Conservation (phyloP, 2,888 invertebrate genomes). For the Yponomeuta cagnagella region DNA sequence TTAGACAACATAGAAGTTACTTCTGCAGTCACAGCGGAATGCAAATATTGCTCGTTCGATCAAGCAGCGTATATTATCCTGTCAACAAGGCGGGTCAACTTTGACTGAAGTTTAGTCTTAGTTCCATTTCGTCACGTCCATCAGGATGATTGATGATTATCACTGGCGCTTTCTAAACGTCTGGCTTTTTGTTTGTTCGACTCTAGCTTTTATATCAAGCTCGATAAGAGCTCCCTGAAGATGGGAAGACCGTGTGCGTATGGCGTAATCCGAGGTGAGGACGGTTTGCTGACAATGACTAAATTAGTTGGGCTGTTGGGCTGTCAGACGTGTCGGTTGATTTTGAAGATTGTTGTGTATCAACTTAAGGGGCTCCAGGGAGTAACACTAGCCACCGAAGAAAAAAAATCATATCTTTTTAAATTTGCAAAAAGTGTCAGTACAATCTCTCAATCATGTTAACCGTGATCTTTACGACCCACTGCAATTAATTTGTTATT, state of each 20-base stretch:
- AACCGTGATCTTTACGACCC: no score
- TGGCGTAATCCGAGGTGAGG: constrained; percentile 4
- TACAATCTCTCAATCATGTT: no score
- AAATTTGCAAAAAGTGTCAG: no score
- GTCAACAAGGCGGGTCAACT: constrained; percentile 20
- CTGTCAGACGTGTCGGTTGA: not conserved
- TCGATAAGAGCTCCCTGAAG: not conserved
- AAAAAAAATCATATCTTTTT: no score
- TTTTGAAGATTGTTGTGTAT: not conserved
- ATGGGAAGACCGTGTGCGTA: not conserved
- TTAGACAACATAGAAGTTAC: no score
- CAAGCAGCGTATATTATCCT: not conserved
- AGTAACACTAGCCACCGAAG: no score
- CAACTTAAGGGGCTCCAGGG: not conserved
- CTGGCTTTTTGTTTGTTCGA: constrained; percentile 9
- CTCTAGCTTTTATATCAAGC: not conserved
- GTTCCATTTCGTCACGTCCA: constrained; percentile 50
- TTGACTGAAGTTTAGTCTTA: constrained; percentile 17
- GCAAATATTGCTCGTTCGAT: not conserved
- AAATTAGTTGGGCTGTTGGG: not conserved
- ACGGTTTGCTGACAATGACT: constrained; percentile 1
- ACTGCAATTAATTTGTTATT: no score
- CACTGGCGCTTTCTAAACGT: constrained; percentile 45
- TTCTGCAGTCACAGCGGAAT: no score
- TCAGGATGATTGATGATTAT: constrained; percentile 55